Conservation (phyloP, 1,140 invertebrate genomes). For the Drosophila aff. region DNA sequence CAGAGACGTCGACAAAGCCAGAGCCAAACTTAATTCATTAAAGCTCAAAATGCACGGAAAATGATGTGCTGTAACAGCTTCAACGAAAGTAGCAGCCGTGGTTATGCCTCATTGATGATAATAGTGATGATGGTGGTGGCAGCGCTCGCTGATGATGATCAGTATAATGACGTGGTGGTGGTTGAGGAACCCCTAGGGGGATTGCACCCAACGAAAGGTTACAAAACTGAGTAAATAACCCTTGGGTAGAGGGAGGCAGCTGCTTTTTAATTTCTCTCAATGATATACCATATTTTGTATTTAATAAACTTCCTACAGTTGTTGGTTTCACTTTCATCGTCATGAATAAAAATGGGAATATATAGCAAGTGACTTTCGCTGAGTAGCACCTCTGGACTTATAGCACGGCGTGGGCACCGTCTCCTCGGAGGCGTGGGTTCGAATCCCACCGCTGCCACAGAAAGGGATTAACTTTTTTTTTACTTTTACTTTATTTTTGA, state of each 20-base stretch:
- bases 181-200: conserved; percentile 3
- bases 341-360: conserved; percentile 13
- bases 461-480: conserved; percentile 6
- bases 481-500: background rate
- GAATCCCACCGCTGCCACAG: conserved; percentile 97
- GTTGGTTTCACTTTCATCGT: conserved; percentile 14
- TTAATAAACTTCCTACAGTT: conserved; percentile 33
- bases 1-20: conserved; percentile 2
- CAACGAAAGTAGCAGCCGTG: conserved; percentile 30
- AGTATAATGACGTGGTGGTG: conserved; percentile 10
- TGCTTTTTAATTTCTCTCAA: conserved; percentile 13
- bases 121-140: conserved; percentile 7
- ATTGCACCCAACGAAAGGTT: conserved; percentile 48
- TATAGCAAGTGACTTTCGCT: conserved; percentile 3
- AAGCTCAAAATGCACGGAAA: conserved; percentile 33
- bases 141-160: background rate
- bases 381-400: conserved; percentile 87
- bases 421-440: conserved; percentile 99
- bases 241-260: background rate
- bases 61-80: conserved; percentile 51
- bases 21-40: conserved; percentile 56
- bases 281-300: background rate
- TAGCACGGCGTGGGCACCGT: too few species aligned
- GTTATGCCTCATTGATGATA: conserved; percentile 65
- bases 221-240: conserved; percentile 33